Base-by-base conservation (phyloP, 2,113 vertebrate genomes). In the Neolamprologus caudopunctatus region DNA sequence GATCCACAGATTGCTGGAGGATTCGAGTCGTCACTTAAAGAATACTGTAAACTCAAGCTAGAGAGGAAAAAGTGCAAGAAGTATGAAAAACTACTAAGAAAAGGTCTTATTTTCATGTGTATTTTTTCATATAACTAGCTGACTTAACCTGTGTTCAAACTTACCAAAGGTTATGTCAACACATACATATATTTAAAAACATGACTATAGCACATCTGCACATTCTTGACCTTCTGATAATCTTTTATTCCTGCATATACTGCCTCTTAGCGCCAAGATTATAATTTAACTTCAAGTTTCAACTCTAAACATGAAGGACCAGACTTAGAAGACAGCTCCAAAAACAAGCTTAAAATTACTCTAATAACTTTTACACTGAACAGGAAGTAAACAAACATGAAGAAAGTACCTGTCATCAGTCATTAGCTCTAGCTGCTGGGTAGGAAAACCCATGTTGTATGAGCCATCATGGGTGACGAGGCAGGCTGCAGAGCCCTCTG, bases 11-110 rank as follows among this genome's bases (percentile, higher is more conserved):
- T 96, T 2, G 90, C 88, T 4, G 95, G 97, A 53, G 31, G 53
- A 51, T 85, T 79, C 1, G 68, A 47, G 54, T 40, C 81, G 1
- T 63, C 21, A 19, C 31, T 91, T 21, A 75, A 82, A 68, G 97
- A 95, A 9, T 99, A 99, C 50, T 89, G 97, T 86, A 99, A 81
- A 58, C 93, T 92, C 75, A 99, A 94, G 80, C 99, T 99, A 71
- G 28, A 37, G 2, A 89, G 17, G 87, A 89, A 21, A 66, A 16
- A 24, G 81, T n/a, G 53, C 12, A 47, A 71, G 26, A 19, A 21
- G 31, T 31, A 78, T 31, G 3, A 19, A 82, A 26, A 7, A 26
- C 45, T 73, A 24, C 16, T 6, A 45, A 45, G 45, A 31, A 50
- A 28, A 28, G 45, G 24, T 50, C 42, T 50, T 75, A 24, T 31